A percentile compares a stretch with the other conserved stretches of the same genome.
phyloP scores from a whole-genome alignment of 2,797 vertebrate genomes.

The Cryptoprocta ferox region DNA sequence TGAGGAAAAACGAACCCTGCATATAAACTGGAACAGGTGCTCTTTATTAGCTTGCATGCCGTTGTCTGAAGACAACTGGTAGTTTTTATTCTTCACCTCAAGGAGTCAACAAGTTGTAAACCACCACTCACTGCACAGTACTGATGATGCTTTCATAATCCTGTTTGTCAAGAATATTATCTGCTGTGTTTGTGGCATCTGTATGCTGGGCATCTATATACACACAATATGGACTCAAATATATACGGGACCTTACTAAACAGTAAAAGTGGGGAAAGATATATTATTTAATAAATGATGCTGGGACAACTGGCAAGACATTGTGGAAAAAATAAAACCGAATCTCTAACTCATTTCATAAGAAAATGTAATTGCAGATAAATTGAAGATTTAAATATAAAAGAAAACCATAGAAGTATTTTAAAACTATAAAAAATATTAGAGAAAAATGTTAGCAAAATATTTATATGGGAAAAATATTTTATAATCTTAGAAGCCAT shows the following conservation, averaged over 20 bases:
- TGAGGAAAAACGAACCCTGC: slow-evolving; percentile 15
- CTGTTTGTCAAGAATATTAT: slow-evolving; percentile 17
- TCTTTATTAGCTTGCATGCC: neutral
- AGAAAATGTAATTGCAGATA: slow-evolving; percentile 32
- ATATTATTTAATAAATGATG: slow-evolving; percentile 40
- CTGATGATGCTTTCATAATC: slow-evolving; percentile 3
- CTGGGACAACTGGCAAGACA: neutral
- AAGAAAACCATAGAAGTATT: slow-evolving; percentile 27
- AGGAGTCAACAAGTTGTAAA: slow-evolving; percentile 36
- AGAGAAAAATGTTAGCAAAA: slow-evolving; percentile 37
- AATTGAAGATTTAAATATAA: slow-evolving; percentile 36
- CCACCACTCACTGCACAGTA: neutral
- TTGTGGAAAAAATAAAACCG: neutral
- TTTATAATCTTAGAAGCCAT: slow-evolving; percentile 40
- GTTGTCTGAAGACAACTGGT: neutral
- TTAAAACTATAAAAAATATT: slow-evolving; percentile 20
- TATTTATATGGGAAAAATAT: slow-evolving; percentile 30
- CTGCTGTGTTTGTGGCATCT: neutral
- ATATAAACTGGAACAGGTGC: neutral
- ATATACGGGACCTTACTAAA: neutral
- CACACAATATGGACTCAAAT: neutral
- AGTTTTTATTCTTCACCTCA: slow-evolving; percentile 40
- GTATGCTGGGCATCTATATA: neutral
- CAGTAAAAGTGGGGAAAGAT: neutral
- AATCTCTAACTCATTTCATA: neutral